These are phyloP conservation scores for Arizona elegans DNA, from an alignment of 2,113 vertebrate species.

Conservation along the genomic window DNA sequence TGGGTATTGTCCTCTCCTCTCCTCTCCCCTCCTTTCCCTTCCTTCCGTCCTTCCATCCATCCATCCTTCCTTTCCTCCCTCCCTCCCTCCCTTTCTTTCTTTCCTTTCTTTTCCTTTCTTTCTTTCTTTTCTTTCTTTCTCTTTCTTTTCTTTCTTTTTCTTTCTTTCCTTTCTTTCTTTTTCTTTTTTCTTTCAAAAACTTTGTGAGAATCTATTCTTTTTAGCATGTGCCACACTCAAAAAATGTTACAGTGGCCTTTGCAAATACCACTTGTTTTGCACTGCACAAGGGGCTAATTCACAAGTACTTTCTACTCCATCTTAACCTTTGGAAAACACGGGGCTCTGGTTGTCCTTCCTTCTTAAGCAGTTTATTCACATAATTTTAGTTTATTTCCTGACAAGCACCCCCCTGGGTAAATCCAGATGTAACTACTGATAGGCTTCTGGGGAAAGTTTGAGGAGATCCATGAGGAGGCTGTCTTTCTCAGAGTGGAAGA, in stretches of 20 bases:
- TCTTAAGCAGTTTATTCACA: slow-evolving; percentile 81
- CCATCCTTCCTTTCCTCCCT: neutral
- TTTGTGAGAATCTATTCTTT: slow-evolving; percentile 70
- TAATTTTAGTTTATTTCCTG: slow-evolving; percentile 65
- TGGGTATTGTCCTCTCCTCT: neutral
- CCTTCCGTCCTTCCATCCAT: too few relatives aligned
- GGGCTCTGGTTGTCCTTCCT: slow-evolving; percentile 76
- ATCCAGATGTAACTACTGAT: slow-evolving; percentile 57
- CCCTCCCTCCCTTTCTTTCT: fast-evolving
- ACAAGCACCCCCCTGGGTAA: slow-evolving; percentile 66
- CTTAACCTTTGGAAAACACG: slow-evolving; percentile 78
- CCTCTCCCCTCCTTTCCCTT: too few relatives aligned
- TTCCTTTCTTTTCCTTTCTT: too few relatives aligned
- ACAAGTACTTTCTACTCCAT: slow-evolving; percentile 72
- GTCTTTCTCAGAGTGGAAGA: neutral
- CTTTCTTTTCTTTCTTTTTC: too few relatives aligned
- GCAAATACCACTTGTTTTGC: slow-evolving; percentile 75
- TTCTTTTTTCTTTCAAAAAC: slow-evolving; percentile 22
- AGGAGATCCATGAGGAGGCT: neutral
- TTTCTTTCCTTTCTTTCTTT: too few relatives aligned
- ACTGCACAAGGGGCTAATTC: slow-evolving; percentile 67
- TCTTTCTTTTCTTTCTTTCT: neutral
- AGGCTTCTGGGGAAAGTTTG: slow-evolving; percentile 8
- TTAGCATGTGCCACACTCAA: slow-evolving; percentile 72
- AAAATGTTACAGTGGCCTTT: slow-evolving; percentile 84